Conservation (phyloP, 2,113 vertebrate genomes). For the Silurus glanis region DNA sequence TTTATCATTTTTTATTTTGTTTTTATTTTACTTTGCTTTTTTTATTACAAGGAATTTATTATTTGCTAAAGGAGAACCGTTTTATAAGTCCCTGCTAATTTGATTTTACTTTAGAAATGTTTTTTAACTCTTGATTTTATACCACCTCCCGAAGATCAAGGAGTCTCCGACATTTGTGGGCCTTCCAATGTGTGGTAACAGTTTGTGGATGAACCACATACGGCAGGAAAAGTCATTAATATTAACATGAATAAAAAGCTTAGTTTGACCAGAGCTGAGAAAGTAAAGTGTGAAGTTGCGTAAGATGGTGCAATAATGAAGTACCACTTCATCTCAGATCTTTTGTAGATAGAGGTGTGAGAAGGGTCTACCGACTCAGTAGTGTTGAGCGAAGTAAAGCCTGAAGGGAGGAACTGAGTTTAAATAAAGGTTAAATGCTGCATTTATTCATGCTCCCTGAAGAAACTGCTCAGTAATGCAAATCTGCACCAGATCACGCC, state of each 20-base stretch:
- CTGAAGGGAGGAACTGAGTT: not conserved
- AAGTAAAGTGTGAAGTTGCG: not conserved
- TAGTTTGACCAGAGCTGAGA: not conserved
- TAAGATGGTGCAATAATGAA: not conserved
- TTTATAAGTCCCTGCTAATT: too few relatives aligned
- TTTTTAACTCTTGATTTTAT: too few relatives aligned
- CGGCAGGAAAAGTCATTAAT: too few relatives aligned
- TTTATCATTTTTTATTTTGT: too few relatives aligned
- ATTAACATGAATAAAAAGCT: not conserved
- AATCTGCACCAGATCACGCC: conserved; percentile 26
- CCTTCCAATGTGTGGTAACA: too few relatives aligned
- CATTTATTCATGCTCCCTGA: conserved; percentile 36
- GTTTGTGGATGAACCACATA: too few relatives aligned
- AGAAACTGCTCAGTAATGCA: conserved; percentile 2
- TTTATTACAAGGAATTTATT: too few relatives aligned
- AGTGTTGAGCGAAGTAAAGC: not conserved
- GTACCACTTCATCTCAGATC: not conserved
- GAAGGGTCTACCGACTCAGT: not conserved
- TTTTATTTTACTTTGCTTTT: too few relatives aligned
- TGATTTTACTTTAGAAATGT: too few relatives aligned
- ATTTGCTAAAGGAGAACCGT: too few relatives aligned
- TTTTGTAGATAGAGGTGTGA: conserved; percentile 19
- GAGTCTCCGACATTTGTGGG: too few relatives aligned
- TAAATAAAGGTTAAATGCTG: conserved; percentile 39
- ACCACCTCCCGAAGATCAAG: not conserved